A percentile compares a stretch with the other conserved stretches of the same genome.
Evolutionary conservation across 2,888 invertebrate genomes (phyloP).

Genomic region (Amphipoea lucens): DNA sequence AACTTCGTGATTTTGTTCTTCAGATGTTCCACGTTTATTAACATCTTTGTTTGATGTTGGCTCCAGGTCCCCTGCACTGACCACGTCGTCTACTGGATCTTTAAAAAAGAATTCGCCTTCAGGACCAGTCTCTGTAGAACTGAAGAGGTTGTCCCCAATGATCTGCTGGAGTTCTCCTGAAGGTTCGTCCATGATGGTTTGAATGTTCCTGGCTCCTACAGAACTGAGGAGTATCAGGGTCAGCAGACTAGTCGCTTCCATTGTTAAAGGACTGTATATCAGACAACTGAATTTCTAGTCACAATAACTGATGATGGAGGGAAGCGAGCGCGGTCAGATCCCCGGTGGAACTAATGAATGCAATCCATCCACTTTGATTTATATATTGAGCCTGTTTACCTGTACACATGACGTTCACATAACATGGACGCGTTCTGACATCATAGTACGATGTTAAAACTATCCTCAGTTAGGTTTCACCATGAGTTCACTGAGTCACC

Average conservation of each 20-base stretch:
- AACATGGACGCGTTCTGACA: background rate
- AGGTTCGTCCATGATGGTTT: background rate
- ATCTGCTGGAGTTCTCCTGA: background rate
- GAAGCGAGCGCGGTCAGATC: background rate
- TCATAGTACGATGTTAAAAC: constrained; percentile 10
- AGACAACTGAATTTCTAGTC: constrained; percentile 25
- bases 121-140: background rate
- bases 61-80: background rate
- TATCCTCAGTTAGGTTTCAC: constrained; percentile 15
- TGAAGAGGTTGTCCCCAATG: too few species aligned
- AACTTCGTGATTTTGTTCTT: background rate
- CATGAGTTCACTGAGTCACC: background rate
- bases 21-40: background rate
- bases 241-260: constrained; percentile 22
- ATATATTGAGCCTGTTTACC: constrained; percentile 10
- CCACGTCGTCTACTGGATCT: background rate
- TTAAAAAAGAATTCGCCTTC: background rate
- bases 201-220: constrained; percentile 32
- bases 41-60: background rate
- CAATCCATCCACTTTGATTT: background rate
- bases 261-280: constrained; percentile 33
- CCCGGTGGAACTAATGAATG: constrained; percentile 20
- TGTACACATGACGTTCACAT: background rate
- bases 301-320: constrained; percentile 9
- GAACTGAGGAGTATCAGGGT: constrained; percentile 23